Base-by-base conservation (phyloP, 92 coral and sea anemone genomes). In the Porites rus region DNA sequence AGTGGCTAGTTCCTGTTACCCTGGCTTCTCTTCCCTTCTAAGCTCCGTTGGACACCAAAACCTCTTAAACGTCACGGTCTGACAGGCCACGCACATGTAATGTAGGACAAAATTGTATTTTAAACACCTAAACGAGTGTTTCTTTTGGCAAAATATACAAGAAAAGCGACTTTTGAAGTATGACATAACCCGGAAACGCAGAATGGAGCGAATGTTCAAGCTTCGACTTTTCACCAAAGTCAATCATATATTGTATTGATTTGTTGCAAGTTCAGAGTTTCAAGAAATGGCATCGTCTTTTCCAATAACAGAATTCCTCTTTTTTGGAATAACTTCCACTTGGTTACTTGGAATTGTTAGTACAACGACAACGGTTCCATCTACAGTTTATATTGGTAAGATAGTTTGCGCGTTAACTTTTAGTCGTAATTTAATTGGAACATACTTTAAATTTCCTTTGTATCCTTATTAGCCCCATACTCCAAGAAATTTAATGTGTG, bases 321-420 rank as follows among this genome's bases (percentile, higher is more conserved):
- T 18, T 5, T 63, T 62, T 31, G 18, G 62, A 54, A 63, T 63
- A n/a, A 13, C 67, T 1, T 4, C 38, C 31, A 28, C 56, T 18
- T 77, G 71, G 69, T 10, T 19, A 6, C 19, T 17, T 77, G 71
- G 82, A 64, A 77, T 17, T 63, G 50, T 9, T 28, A 31, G 56
- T 38, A 7, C 19, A 8, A 8, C 58, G 71, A 38, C 59, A n/a
- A 21, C 65, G 12, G 69, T 19, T 16, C 82, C 82, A 18, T 77
- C 71, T 16, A 11, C 71, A 4, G 71, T 62, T 77, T 77, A 38
- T 20, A 77, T 77, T 43, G 82, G 82, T 77, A 62, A 63, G 71
- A 58, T n/a, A 31, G 6, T 20, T 63, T 38, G 31, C 21, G 31
- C 21, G 43, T 46, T 77, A 31, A 3, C 80, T 76, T 76, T 21